phyloP scores from a whole-genome alignment of 2,113 vertebrate genomes.

The Cisticola juncidis region DNA sequence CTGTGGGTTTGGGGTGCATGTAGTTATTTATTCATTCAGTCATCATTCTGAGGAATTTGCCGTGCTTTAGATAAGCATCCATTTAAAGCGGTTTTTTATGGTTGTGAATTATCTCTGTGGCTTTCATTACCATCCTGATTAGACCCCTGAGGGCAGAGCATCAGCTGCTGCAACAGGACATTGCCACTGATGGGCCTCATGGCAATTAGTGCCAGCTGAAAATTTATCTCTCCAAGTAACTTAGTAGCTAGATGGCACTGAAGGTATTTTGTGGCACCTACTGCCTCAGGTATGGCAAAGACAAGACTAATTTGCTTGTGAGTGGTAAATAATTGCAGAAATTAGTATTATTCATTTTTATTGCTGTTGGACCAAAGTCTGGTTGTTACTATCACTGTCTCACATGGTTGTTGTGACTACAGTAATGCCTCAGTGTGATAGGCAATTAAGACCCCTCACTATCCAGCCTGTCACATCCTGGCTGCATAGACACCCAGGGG shows the following conservation, averaged over 20 bases:
- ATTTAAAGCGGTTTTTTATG: background rate
- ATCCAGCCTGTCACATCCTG: background rate
- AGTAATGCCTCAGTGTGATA: background rate
- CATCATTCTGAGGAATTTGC: background rate
- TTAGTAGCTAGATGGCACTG: slow-evolving; percentile 66
- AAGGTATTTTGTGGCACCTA: slow-evolving; percentile 62
- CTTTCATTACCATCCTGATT: background rate
- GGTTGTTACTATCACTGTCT: background rate
- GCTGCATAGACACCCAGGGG: background rate
- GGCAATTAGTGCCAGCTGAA: background rate
- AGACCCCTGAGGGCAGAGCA: slow-evolving; percentile 15
- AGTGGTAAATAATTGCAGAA: slow-evolving; percentile 42
- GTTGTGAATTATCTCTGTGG: background rate
- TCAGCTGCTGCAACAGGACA: slow-evolving; percentile 18
- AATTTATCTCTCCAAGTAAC: background rate
- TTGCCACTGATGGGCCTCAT: background rate
- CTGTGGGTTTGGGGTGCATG: background rate
- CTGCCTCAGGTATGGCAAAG: slow-evolving; percentile 50
- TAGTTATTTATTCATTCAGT: background rate
- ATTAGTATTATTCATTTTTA: slow-evolving; percentile 8
- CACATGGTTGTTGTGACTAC: background rate
- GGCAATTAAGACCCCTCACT: background rate
- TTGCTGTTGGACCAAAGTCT: background rate
- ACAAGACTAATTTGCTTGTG: slow-evolving; percentile 14
- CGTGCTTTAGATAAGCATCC: background rate